Evolutionary conservation across 2,797 vertebrate species (phyloP).

Genomic region (Parotocinclus haroldoi): DNA sequence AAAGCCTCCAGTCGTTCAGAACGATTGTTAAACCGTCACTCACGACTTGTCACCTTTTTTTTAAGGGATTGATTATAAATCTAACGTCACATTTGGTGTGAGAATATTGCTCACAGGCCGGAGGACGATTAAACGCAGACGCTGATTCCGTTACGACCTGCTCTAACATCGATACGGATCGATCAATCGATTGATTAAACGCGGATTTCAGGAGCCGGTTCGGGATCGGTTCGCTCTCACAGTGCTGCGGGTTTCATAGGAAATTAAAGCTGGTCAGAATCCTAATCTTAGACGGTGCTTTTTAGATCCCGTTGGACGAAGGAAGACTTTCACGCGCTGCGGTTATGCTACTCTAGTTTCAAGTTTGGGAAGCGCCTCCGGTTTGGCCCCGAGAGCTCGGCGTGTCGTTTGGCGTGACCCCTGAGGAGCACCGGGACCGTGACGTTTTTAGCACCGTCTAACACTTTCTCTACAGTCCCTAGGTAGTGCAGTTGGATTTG

Average conservation of each 20-base stretch:
- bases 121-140: too few relatives aligned
- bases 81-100: too few relatives aligned
- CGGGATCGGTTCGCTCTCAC: constrained; percentile 41
- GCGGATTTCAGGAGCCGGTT: not conserved
- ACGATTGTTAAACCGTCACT: not conserved
- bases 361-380: constrained; percentile 11
- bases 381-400: constrained; percentile 19
- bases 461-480: not conserved
- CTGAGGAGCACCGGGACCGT: constrained; percentile 25
- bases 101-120: too few relatives aligned
- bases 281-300: constrained; percentile 12
- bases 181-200: constrained; percentile 18
- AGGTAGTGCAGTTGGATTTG: constrained; percentile 23
- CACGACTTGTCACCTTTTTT: too few relatives aligned
- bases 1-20: not conserved
- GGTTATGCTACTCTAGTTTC: constrained; percentile 7
- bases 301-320: not conserved
- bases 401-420: constrained; percentile 7
- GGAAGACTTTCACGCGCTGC: constrained; percentile 42
- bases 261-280: constrained; percentile 11
- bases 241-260: constrained; percentile 41
- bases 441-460: not conserved
- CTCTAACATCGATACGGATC: too few relatives aligned
- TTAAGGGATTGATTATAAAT: too few relatives aligned
- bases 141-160: too few relatives aligned